Evolutionary conservation across 2,797 vertebrate species (phyloP), one percentile per base, ranked within the genome.

Genomic region (Emydoidea blandingii): DNA sequence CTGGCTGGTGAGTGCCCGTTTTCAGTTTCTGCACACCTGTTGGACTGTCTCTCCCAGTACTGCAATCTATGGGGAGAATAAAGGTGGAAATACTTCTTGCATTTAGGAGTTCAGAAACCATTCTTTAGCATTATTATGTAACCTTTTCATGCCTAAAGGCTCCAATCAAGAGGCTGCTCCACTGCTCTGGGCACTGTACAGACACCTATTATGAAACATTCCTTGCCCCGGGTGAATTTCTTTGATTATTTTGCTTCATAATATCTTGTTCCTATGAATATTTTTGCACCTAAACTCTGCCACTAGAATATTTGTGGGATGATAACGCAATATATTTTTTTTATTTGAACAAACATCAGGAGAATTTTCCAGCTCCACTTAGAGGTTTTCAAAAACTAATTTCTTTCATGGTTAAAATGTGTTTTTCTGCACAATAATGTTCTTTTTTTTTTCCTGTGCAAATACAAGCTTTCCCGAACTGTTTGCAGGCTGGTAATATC

Each of bases 271-370:
- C 16, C 18, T n/a, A n/a, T 68, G 34, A 68, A 37, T 21, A 76
- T 47, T 44, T 78, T 16, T 29, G 4, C 25, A 27, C 25, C 41
- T 47, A 44, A 49, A 44, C 27, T 49, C 25, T 47, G 23, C 44
- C 74, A 18, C 25, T 89, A 2, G 37, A 53, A 4, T 88, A 34
- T 1, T 78, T 1, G 53, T n/a, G 2, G 52, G 81, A 84, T 74
- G 14, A 78, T 50, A 90, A 92, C 37, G 16, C 93, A 25, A 85
- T 83, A 52, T 79, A 15, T 29, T 54, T 94, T 81, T 83, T 91
- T 49, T 87, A 5, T 27, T 52, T 37, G 57, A 87, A 6, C 5
- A 59, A 62, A 68, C 34, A 37, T 68, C 62, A 68, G 34, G 34
- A 68, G 34, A 68, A 68, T 37, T 72, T 21, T 72, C 37, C 37